These are phyloP conservation scores for Scelioninae gen. 2 DNA, from an alignment of 2,888 invertebrate species.

Conservation along the genomic window DNA sequence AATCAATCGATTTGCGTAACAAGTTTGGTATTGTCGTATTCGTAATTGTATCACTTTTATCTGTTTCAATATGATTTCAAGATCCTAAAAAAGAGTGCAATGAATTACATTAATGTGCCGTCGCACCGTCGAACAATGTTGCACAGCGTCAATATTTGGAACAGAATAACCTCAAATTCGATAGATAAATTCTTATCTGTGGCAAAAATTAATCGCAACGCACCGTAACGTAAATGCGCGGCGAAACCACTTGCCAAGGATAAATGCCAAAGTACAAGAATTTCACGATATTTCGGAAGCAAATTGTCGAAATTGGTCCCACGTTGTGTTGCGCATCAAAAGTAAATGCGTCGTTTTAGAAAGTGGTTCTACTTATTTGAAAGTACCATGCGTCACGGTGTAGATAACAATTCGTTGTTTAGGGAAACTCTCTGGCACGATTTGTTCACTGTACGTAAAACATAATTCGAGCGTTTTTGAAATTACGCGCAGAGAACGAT, in stretches of 20 bases:
- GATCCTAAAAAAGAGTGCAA: conserved; percentile 10
- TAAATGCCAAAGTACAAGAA: conserved; percentile 10
- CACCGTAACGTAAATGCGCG: conserved; percentile 10
- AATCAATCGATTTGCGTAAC: conserved; percentile 18
- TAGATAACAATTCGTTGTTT: too few species aligned
- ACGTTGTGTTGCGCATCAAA: too few species aligned
- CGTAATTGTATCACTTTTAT: conserved; percentile 3
- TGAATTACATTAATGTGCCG: conserved; percentile 7
- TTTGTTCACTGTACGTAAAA: too few species aligned
- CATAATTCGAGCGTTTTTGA: too few species aligned
- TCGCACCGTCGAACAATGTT: conserved; percentile 3
- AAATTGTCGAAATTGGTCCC: too few species aligned
- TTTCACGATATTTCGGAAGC: conserved; percentile 21
- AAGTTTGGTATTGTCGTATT: conserved; percentile 37
- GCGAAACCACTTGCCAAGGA: background rate
- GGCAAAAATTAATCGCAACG: conserved; percentile 8
- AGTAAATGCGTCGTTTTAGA: too few species aligned
- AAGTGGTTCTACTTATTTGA: too few species aligned
- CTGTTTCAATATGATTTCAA: conserved; percentile 3
- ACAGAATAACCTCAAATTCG: too few species aligned
- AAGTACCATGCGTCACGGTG: too few species aligned
- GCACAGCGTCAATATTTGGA: conserved; percentile 26
- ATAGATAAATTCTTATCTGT: background rate
- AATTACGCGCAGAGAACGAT: too few species aligned
- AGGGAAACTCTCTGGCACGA: too few species aligned